A percentile compares a stretch with the other conserved stretches of the same genome.
These are phyloP conservation scores for Danio kyathit DNA, from an alignment of 2,797 vertebrate genomes.

Conservation along the genomic window DNA sequence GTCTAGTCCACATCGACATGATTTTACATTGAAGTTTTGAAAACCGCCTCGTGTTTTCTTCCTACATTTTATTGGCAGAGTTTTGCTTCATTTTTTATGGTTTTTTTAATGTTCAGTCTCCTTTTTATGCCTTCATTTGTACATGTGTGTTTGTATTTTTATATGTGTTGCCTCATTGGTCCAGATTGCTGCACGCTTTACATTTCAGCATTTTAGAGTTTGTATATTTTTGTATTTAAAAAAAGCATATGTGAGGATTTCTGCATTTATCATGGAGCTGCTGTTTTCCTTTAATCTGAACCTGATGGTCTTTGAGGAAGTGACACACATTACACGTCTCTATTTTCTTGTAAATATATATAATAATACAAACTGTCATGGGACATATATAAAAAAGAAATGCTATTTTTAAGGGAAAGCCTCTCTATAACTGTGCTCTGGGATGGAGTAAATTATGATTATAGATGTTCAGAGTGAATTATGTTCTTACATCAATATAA, in stretches of 20 bases:
- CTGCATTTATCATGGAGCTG: slow-evolving; percentile 70
- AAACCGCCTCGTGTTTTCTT: neutral
- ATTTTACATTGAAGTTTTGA: slow-evolving; percentile 1
- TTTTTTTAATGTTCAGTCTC: neutral
- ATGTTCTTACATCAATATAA: slow-evolving; percentile 4
- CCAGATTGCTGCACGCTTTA: slow-evolving; percentile 31
- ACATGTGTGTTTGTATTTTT: slow-evolving; percentile 62
- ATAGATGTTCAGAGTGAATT: slow-evolving; percentile 8
- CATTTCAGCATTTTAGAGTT: slow-evolving; percentile 67
- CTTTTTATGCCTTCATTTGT: slow-evolving; percentile 70
- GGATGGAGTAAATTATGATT: slow-evolving; percentile 43
- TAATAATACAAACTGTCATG: slow-evolving; percentile 23
- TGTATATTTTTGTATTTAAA: slow-evolving; percentile 76
- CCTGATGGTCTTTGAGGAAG: slow-evolving; percentile 57
- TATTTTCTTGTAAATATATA: slow-evolving; percentile 20
- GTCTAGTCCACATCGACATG: neutral
- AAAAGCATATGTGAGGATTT: slow-evolving; percentile 39
- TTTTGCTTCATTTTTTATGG: neutral
- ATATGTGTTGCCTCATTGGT: slow-evolving; percentile 60
- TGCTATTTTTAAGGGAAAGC: slow-evolving; percentile 74
- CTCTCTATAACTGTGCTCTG: slow-evolving; percentile 83
- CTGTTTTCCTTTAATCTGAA: slow-evolving; percentile 55
- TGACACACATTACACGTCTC: neutral
- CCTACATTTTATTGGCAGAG: neutral
- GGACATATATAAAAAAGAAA: slow-evolving; percentile 69